Evolutionary conservation across 2,888 invertebrate species (phyloP).

Genomic region (Coenonympha arcania): DNA sequence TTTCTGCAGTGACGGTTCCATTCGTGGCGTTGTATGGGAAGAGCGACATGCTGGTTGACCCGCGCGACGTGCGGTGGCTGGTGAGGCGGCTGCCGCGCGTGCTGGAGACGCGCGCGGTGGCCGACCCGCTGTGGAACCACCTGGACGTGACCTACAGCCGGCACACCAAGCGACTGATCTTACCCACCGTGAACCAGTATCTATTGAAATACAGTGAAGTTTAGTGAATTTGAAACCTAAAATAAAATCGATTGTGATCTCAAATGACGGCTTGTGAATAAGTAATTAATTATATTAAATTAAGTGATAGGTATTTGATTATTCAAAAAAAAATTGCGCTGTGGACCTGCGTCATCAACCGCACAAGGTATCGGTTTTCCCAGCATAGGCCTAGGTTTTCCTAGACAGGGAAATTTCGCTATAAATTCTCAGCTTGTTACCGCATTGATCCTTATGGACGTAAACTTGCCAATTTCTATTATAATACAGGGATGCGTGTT

Average conservation of each 20-base stretch:
- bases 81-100: conserved; percentile 71
- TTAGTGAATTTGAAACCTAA: background rate
- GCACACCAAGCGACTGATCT: conserved; percentile 34
- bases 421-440: too few relatives aligned
- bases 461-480: too few relatives aligned
- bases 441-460: too few relatives aligned
- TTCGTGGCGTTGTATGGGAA: conserved; percentile 47
- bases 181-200: conserved; percentile 36
- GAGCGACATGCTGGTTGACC: conserved; percentile 75
- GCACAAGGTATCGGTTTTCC: too few relatives aligned
- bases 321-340: too few relatives aligned
- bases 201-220: conserved; percentile 28
- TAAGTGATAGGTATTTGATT: background rate
- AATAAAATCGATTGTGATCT: background rate
- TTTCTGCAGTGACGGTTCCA: conserved; percentile 44
- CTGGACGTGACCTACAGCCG: conserved; percentile 44
- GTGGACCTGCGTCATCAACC: too few relatives aligned
- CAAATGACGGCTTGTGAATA: background rate
- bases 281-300: background rate
- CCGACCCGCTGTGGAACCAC: conserved; percentile 55
- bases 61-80: conserved; percentile 72
- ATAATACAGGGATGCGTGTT: too few relatives aligned
- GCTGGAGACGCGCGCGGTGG: conserved; percentile 69
- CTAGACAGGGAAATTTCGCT: too few relatives aligned
- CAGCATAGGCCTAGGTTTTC: too few relatives aligned